Conservation (phyloP, 2,113 vertebrate species). For the Chaetodon auriga region DNA sequence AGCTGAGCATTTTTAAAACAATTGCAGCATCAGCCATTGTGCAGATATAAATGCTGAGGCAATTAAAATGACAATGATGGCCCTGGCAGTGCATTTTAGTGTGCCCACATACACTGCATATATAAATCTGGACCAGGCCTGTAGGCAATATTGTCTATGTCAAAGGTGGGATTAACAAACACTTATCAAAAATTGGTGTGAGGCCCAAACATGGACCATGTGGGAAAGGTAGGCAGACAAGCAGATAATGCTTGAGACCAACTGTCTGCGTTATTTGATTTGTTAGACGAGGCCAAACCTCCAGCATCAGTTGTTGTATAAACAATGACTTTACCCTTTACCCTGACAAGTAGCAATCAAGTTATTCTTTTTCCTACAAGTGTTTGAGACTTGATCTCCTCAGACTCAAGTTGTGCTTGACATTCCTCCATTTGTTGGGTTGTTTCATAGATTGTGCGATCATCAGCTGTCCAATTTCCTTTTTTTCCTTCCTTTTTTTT, state of each 20-base stretch:
- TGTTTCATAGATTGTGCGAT: not conserved
- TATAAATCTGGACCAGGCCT: conserved; percentile 67
- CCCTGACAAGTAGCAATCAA: not conserved
- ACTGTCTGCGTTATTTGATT: not conserved
- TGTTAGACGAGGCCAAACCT: not conserved
- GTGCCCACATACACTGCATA: conserved; percentile 58
- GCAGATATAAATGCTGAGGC: conserved; percentile 63
- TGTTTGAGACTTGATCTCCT: not conserved
- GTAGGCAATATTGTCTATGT: conserved; percentile 41
- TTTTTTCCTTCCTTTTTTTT: too few relatives aligned
- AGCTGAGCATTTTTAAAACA: conserved; percentile 64
- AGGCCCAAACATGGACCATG: conserved; percentile 63
- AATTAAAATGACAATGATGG: conserved; percentile 71
- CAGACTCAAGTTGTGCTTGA: not conserved
- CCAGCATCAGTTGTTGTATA: not conserved
- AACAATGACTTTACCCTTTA: not conserved
- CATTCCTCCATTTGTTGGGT: not conserved
- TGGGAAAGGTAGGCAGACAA: conserved; percentile 62
- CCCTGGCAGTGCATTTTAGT: conserved; percentile 56
- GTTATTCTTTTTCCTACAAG: not conserved
- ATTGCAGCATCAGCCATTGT: conserved; percentile 69
- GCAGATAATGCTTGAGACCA: not conserved
- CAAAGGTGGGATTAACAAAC: conserved; percentile 40
- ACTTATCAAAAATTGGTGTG: conserved; percentile 39
- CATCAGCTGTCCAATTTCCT: not conserved